phyloP scores from a whole-genome alignment of 2,797 vertebrate species.

The Yasuhikotakia modesta region DNA sequence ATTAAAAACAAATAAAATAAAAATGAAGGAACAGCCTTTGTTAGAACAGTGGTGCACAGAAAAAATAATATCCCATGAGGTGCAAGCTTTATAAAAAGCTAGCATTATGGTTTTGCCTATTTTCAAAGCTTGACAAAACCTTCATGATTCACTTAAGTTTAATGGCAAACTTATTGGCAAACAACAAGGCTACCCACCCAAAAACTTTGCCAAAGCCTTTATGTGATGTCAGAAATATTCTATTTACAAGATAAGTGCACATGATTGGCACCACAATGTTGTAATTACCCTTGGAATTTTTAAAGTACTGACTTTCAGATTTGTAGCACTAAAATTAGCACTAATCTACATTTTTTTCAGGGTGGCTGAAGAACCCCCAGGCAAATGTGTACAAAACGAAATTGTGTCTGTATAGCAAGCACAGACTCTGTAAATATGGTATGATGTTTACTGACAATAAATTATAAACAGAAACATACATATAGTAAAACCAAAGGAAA shows the following conservation, averaged over 20 bases:
- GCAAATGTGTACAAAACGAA: not conserved
- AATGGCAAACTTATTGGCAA: too few relatives aligned
- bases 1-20: constrained; percentile 33
- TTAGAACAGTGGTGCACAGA: not conserved
- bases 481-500: constrained; percentile 11
- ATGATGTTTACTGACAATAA: constrained; percentile 7
- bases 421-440: constrained; percentile 15
- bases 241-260: not conserved
- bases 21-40: constrained; percentile 2
- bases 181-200: too few relatives aligned
- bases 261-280: not conserved
- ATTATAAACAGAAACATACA: constrained; percentile 13
- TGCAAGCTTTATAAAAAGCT: too few relatives aligned
- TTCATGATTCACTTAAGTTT: too few relatives aligned
- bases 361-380: not conserved
- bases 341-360: too few relatives aligned
- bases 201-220: too few relatives aligned
- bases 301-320: not conserved
- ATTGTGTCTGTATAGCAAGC: constrained; percentile 11
- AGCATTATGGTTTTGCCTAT: too few relatives aligned
- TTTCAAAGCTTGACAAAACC: too few relatives aligned
- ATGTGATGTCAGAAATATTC: too few relatives aligned
- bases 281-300: not conserved
- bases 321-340: too few relatives aligned
- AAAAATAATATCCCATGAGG: not conserved